phyloP scores from a whole-genome alignment of 2,113 vertebrate genomes.

The Alaudala cheleensis region DNA sequence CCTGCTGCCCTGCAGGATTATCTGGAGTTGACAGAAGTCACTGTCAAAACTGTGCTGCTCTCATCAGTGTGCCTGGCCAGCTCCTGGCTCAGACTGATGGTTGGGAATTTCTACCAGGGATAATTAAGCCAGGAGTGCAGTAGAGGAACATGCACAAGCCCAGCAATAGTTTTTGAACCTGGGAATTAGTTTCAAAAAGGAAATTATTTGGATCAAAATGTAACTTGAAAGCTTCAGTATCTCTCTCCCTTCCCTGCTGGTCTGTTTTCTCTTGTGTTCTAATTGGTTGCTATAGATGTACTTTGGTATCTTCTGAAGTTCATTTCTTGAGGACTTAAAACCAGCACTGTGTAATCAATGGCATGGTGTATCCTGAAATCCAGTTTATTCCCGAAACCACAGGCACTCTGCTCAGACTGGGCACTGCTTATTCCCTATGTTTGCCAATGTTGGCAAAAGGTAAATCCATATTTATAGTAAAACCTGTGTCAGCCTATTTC shows the following conservation, averaged over 20 bases:
- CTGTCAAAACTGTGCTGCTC: neutral
- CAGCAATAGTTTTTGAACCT: neutral
- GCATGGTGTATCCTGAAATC: neutral
- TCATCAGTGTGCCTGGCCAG: neutral
- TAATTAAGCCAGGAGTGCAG: accelerated
- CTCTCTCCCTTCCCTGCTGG: neutral
- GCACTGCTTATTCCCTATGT: neutral
- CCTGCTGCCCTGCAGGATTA: neutral
- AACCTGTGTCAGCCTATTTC: conserved; percentile 46
- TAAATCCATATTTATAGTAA: conserved; percentile 29
- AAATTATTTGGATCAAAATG: neutral
- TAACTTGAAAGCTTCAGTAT: accelerated
- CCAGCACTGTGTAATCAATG: neutral
- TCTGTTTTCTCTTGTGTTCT: neutral
- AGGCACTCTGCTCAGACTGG: neutral
- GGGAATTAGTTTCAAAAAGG: neutral
- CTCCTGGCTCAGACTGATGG: neutral
- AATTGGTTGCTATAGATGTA: neutral
- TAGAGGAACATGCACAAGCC: accelerated
- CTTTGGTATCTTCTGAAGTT: neutral
- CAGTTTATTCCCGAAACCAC: neutral
- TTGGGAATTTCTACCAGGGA: neutral
- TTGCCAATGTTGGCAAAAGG: conserved; percentile 5
- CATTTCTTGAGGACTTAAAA: neutral
- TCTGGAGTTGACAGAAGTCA: neutral